phyloP scores from a whole-genome alignment of 1,140 invertebrate species.

The Magallana angulata region DNA sequence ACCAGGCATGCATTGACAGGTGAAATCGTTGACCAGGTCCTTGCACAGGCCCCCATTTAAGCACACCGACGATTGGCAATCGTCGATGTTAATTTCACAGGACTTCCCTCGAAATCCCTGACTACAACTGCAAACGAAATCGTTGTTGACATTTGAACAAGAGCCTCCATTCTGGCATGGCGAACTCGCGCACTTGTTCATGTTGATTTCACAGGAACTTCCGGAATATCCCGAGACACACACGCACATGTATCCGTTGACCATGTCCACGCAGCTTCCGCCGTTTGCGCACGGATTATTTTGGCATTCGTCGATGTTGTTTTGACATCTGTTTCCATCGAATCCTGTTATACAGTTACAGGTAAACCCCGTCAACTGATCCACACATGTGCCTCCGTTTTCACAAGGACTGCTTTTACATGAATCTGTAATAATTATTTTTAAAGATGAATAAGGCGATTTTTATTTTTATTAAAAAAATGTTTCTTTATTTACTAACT shows the following conservation, averaged over 20 bases:
- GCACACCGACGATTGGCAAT: constrained; percentile 97
- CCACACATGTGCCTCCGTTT: constrained; percentile 37
- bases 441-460: too few relatives aligned
- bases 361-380: neutral
- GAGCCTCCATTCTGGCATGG: constrained; percentile 88
- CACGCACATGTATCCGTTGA: constrained; percentile 73
- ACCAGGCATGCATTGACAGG: constrained; percentile 75
- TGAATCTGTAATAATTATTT: neutral
- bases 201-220: neutral
- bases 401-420: neutral
- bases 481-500: too few relatives aligned
- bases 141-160: constrained; percentile 85
- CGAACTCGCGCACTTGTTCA: constrained; percentile 81
- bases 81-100: constrained; percentile 76
- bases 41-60: constrained; percentile 92
- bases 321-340: neutral
- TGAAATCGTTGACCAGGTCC: constrained; percentile 76
- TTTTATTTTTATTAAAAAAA: too few relatives aligned
- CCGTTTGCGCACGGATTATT: constrained; percentile 22
- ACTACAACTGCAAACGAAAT: constrained; percentile 88
- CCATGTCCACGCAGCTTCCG: constrained; percentile 19
- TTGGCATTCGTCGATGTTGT: constrained; percentile 35
- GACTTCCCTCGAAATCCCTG: constrained; percentile 92
- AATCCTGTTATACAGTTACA: neutral
- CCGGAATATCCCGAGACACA: constrained; percentile 4